Conservation (phyloP, 2,113 vertebrate genomes). For the Archilochus colubris region DNA sequence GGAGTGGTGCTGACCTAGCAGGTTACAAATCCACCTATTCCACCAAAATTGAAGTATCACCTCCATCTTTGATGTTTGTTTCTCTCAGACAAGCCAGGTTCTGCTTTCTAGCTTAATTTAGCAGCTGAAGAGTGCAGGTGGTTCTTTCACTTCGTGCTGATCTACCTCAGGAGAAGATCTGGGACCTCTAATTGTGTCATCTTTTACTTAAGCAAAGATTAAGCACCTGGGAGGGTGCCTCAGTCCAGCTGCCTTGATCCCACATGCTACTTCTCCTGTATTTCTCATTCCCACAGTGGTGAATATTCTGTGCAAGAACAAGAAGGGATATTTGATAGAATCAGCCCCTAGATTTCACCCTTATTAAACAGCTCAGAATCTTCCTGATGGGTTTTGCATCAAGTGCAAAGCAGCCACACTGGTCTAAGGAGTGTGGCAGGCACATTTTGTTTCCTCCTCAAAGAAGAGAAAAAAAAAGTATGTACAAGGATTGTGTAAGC, state of each 20-base stretch:
- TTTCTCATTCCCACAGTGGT: not conserved
- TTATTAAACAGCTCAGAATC: not conserved
- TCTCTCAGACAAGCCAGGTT: not conserved
- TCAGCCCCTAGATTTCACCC: not conserved
- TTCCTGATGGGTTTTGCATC: not conserved
- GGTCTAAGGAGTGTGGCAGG: not conserved
- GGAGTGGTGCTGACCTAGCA: not conserved
- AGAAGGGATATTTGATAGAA: not conserved
- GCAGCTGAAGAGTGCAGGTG: not conserved
- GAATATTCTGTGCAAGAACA: not conserved
- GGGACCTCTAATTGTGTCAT: not conserved
- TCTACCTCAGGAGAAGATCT: not conserved
- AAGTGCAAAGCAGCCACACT: not conserved
- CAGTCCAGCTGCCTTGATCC: not conserved
- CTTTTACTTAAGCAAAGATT: not conserved
- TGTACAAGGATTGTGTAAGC: not conserved
- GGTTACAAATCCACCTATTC: not conserved
- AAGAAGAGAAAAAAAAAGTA: not conserved
- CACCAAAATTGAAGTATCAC: not conserved
- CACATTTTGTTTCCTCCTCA: not conserved
- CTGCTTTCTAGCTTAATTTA: not conserved
- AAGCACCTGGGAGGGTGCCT: not conserved
- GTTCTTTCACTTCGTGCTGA: conserved; percentile 19
- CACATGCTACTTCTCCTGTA: not conserved
- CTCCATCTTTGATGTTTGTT: not conserved